Conservation (phyloP, 2,113 vertebrate genomes). For the Cephalopholis sonnerati region DNA sequence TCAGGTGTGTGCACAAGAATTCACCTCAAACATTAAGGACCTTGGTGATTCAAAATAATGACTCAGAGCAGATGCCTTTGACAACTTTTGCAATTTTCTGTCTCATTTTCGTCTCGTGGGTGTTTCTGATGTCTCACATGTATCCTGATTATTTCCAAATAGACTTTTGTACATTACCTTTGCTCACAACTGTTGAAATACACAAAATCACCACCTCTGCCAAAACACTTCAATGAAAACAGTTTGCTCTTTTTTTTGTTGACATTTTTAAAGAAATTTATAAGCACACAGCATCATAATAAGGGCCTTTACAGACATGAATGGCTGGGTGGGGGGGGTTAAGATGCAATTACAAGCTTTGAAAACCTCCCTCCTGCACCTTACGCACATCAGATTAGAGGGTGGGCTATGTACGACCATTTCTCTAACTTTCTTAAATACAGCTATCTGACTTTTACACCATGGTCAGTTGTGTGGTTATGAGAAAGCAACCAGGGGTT, state of each 20-base stretch:
- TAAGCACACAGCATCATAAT: background rate
- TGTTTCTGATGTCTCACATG: background rate
- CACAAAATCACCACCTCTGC: background rate
- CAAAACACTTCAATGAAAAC: background rate
- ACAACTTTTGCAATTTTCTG: no score
- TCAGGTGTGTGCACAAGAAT: background rate
- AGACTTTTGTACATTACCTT: background rate
- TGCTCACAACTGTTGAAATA: background rate
- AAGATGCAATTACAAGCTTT: no score
- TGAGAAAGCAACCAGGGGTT: background rate
- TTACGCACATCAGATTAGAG: no score
- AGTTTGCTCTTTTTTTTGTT: background rate
- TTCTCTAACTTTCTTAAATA: background rate
- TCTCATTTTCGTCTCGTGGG: background rate
- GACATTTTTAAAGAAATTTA: background rate
- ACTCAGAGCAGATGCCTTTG: background rate
- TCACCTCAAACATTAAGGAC: background rate
- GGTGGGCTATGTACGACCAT: background rate
- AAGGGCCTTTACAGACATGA: background rate
- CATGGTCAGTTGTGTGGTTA: background rate
- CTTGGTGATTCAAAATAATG: background rate
- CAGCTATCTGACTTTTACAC: background rate
- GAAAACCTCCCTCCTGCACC: no score
- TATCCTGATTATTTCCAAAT: background rate
- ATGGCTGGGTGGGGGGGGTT: background rate